phyloP scores from a whole-genome alignment of 1,140 invertebrate species.

The Aradophagus sp. region DNA sequence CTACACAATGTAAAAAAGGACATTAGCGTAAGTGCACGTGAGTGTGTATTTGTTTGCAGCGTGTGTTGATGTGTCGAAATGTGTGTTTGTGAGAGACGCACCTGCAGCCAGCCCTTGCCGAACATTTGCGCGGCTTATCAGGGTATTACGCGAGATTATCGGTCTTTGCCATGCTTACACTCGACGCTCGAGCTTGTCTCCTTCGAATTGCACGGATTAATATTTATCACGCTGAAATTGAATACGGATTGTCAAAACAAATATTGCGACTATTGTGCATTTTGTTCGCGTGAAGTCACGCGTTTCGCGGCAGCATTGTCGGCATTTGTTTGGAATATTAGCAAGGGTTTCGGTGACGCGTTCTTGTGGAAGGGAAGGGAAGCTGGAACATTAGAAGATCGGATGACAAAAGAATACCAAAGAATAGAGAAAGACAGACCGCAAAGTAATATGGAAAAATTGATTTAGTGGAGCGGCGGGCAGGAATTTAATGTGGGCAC shows the following conservation, averaged over 20 bases:
- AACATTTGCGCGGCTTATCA: slow-evolving; percentile 52
- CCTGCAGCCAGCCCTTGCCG: slow-evolving; percentile 22
- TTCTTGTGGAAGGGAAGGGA: too few relatives aligned
- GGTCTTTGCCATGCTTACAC: slow-evolving; percentile 49
- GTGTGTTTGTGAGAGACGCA: slow-evolving; percentile 6
- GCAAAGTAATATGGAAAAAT: too few relatives aligned
- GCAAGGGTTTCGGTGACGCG: too few relatives aligned
- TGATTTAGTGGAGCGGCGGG: too few relatives aligned
- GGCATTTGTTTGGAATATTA: slow-evolving; percentile 1
- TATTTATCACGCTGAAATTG: slow-evolving; percentile 54
- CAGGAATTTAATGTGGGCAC: too few relatives aligned
- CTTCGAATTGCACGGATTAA: slow-evolving; percentile 43
- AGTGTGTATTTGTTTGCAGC: not conserved
- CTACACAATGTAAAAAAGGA: too few relatives aligned
- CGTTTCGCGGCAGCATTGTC: slow-evolving; percentile 4
- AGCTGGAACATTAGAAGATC: too few relatives aligned
- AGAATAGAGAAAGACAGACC: too few relatives aligned
- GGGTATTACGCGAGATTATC: slow-evolving; percentile 54
- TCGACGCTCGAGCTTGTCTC: slow-evolving; percentile 39
- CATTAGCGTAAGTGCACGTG: too few relatives aligned
- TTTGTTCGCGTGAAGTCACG: slow-evolving; percentile 6
- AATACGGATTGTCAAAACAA: slow-evolving; percentile 49
- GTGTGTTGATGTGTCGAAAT: slow-evolving; percentile 8
- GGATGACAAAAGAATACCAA: too few relatives aligned
- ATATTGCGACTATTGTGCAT: slow-evolving; percentile 15